These are phyloP conservation scores for Aphaenogaster ashmeadi DNA, from an alignment of 1,140 invertebrate species.

Conservation along the genomic window DNA sequence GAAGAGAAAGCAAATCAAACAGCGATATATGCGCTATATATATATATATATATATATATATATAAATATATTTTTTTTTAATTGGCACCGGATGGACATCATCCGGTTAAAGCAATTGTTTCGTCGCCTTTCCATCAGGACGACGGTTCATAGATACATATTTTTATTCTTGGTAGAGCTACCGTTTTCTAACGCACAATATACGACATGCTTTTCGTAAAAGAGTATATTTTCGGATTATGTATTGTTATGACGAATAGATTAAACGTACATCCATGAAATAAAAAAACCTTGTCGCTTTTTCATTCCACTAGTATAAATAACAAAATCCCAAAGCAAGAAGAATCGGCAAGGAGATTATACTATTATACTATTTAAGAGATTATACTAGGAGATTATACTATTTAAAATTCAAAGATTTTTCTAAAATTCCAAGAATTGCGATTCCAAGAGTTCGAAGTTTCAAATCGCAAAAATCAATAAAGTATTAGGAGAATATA, in stretches of 20 bases:
- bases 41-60: constrained; percentile 37
- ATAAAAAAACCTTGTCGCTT: not conserved
- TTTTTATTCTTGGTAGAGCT: constrained; percentile 28
- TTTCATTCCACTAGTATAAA: not conserved
- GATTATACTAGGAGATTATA: too few species aligned
- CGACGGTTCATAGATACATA: constrained; percentile 35
- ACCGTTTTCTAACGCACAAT: constrained; percentile 36
- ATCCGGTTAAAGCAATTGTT: constrained; percentile 27
- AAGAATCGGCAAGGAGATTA: too few species aligned
- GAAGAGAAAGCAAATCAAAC: constrained; percentile 41
- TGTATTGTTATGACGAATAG: constrained; percentile 9
- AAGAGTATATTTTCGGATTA: constrained; percentile 42
- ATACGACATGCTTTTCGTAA: constrained; percentile 27
- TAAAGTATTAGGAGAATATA: too few species aligned
- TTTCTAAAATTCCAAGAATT: too few species aligned
- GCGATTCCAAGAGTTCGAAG: too few species aligned
- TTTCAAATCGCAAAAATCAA: too few species aligned
- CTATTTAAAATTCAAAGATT: not conserved
- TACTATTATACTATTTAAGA: not conserved
- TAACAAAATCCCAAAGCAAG: not conserved
- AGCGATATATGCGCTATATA: constrained; percentile 47
- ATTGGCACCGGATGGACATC: constrained; percentile 14
- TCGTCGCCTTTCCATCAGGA: not conserved
- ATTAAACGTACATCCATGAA: constrained; percentile 25
- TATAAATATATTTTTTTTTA: constrained; percentile 32